Evolutionary conservation across 2,888 invertebrate species (phyloP), one percentile per base, ranked within the genome.

Genomic region (Meandrusa payeni): DNA sequence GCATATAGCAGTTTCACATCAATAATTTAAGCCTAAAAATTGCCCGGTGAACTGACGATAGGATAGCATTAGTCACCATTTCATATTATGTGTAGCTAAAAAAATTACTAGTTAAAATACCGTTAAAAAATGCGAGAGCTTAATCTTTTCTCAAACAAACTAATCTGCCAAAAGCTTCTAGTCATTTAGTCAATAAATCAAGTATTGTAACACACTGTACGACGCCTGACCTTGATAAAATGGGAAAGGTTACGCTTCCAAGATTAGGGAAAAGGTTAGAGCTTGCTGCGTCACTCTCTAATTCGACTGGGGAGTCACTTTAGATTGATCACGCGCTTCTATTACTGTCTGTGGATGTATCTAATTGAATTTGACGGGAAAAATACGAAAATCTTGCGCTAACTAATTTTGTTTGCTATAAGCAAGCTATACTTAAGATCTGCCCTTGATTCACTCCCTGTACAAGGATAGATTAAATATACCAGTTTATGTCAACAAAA

Each of bases 291-390:
- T 40, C 40, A 40, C 24, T 1, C 31, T 6, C 11, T 24, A 40
- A 40, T 39, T 15, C 23, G 10, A 9, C 15, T 5, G n/a, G 33
- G 37, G 20, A 27, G 9, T 13, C 4, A 10, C 17, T 17, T 1
- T 27, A 22, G 26, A 37, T 37, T 26, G 37, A 37, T 37, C 37
- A 26, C 17, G 27, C 15, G 6, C 3, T 12, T 33, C 10, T 22
- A 33, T 33, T 22, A 29, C 29, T 2, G 32, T 5, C 6, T 11
- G 28, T 7, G 38, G 11, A 7, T 5, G 19, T 11, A 13, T 9
- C 28, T 38, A 29, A 38, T 38, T 38, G 28, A 22, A 38, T 38
- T n/a, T 29, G 10, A 38, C 22, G 6, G 22, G 20, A 13, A 12
- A 22, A 38, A 19, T 11, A 15, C 23, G 26, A 26, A 10, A 36